These are phyloP conservation scores for Hemaris fuciformis DNA, from an alignment of 2,888 invertebrate species.

Conservation along the genomic window DNA sequence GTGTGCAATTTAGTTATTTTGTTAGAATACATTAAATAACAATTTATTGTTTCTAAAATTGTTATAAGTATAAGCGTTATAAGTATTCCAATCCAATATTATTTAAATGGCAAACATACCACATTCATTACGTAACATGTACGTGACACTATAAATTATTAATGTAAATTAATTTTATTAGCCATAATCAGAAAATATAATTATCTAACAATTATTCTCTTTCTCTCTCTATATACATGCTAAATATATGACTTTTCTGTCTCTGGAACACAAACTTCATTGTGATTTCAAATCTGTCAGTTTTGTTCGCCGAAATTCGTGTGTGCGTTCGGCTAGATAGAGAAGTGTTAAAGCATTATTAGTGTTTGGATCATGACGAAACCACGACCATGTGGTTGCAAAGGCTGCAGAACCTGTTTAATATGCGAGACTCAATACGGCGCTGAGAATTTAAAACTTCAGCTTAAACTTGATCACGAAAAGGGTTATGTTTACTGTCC, in stretches of 20 bases:
- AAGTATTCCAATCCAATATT: background rate
- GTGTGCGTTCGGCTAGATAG: background rate
- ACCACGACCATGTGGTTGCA: constrained; percentile 93
- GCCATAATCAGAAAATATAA: too few relatives aligned
- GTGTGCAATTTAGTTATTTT: background rate
- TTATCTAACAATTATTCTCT: too few relatives aligned
- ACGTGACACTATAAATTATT: background rate
- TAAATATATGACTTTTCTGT: background rate
- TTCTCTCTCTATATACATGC: background rate
- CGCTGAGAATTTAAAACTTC: constrained; percentile 58
- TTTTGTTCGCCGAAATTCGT: background rate
- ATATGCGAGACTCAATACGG: constrained; percentile 88
- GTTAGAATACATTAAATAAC: too few relatives aligned
- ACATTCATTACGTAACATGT: background rate
- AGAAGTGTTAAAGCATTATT: background rate
- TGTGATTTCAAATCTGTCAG: background rate
- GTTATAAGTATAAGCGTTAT: too few relatives aligned
- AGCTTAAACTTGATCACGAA: constrained; percentile 69
- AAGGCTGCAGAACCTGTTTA: constrained; percentile 94
- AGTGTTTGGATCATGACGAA: constrained; percentile 76
- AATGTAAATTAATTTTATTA: too few relatives aligned
- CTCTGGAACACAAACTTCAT: background rate
- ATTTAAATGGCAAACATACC: background rate
- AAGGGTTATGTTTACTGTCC: constrained; percentile 89
- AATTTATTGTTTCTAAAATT: too few relatives aligned